Conservation (phyloP, 1,140 invertebrate species). For the Arctopsyche grandis region DNA sequence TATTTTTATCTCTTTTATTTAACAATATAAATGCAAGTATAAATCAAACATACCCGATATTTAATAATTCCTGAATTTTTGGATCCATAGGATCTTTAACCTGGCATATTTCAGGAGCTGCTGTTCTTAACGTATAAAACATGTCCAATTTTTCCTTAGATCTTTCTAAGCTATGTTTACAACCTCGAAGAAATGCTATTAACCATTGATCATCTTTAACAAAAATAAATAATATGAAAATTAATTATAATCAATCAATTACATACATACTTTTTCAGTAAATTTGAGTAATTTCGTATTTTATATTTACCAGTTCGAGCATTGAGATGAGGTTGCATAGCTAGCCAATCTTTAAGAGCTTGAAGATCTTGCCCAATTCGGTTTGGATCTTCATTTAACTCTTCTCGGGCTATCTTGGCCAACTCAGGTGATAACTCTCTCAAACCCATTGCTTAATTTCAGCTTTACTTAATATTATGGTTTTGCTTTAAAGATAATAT, state of each 20-base stretch:
- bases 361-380: slow-evolving; percentile 66
- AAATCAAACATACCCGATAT: slow-evolving; percentile 60
- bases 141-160: slow-evolving; percentile 85
- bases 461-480: too few species aligned
- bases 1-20: too few species aligned
- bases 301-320: slow-evolving; percentile 19
- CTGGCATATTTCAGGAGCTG: slow-evolving; percentile 58
- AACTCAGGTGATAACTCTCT: slow-evolving; percentile 60
- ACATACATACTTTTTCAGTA: neutral
- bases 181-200: slow-evolving; percentile 81
- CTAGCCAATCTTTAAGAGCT: slow-evolving; percentile 76
- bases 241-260: slow-evolving; percentile 4
- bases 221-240: slow-evolving; percentile 46
- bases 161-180: slow-evolving; percentile 85
- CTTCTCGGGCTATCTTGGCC: slow-evolving; percentile 59
- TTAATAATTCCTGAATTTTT: slow-evolving; percentile 62
- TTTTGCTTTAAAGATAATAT: neutral
- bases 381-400: slow-evolving; percentile 59
- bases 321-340: slow-evolving; percentile 75
- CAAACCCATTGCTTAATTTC: slow-evolving; percentile 49
- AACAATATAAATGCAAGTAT: too few species aligned
- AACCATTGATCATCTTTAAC: slow-evolving; percentile 63
- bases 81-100: slow-evolving; percentile 60
- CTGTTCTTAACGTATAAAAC: slow-evolving; percentile 66
- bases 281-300: neutral